Base-by-base conservation (phyloP, 2,113 vertebrate species). In the Helogale parvula region DNA sequence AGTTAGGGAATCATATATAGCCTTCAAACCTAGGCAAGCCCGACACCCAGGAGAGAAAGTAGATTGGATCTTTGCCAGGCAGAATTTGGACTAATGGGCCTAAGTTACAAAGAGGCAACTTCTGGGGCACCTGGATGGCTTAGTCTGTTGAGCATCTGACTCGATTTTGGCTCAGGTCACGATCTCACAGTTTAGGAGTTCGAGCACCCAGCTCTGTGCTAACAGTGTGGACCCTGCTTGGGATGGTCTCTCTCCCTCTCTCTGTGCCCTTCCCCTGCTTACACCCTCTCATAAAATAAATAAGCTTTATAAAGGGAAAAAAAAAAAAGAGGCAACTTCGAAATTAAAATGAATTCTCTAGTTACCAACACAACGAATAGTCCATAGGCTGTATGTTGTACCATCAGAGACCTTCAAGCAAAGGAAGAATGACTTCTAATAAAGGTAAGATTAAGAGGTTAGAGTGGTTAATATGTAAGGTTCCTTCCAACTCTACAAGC, bases 281-380 rank as follows among this genome's bases (percentile, higher is more conserved):
- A 60, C 21, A 8, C 21, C 7, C 57, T 60, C 57, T 60, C 7
- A 23, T 60, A 60, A 60, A 60, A 23, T 60, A 60, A 60, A 60
- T 60, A 60, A 60, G 57, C 57, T 60, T 60, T 60, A 25, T 2
- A 21, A 60, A 60, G 21, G 8, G 19, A 60, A 60, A 60, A 60
- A 60, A 60, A 60, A 57, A 57, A 60, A 60, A 60, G 7, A 91
- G 15, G 29, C 23, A 66, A 68, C 33, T 87, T 71, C 80, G 71
- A 52, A n/a, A 6, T 82, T 88, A 92, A 92, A 77, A 97, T 76
- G 45, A 83, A 95, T 21, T 93, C 35, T 31, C 57, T 57, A 54
- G 50, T 80, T 54, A 23, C 35, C 50, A 93, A 88, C 13, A 77
- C 4, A 90, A 79, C 10, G 7, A 82, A 79, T 2, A 68, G 54